Percentiles rank a stretch among this genome's conserved stretches.
Evolutionary conservation across 1,140 invertebrate species (phyloP).

Genomic region (Hyles vespertilio): DNA sequence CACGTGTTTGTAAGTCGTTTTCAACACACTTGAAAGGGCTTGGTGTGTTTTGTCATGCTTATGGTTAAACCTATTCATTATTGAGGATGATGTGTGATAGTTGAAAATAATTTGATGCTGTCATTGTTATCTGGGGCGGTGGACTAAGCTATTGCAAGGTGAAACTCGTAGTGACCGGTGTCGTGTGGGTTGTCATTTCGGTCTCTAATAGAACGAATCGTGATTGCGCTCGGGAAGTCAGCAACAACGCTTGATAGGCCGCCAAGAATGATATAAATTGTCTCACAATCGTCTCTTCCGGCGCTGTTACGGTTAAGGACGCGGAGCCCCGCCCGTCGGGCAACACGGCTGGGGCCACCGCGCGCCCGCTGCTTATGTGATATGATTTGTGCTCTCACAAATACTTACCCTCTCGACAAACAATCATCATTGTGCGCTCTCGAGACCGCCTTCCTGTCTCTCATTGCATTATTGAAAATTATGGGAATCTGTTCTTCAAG

Average conservation of each 20-base stretch:
- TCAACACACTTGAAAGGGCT: no score
- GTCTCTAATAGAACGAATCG: constrained; percentile 18
- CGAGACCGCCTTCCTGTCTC: constrained; percentile 13
- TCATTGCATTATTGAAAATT: constrained; percentile 19
- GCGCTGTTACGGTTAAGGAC: constrained; percentile 40
- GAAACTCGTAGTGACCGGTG: no score
- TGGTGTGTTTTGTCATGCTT: no score
- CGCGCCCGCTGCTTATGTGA: constrained; percentile 18
- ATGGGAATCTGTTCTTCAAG: constrained; percentile 10
- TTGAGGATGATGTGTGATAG: no score
- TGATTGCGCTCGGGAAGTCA: constrained; percentile 43
- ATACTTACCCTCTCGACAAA: constrained; percentile 24
- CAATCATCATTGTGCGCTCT: constrained; percentile 23
- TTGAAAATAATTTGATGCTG: no score
- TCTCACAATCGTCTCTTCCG: constrained; percentile 64
- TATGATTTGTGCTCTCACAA: constrained; percentile 19
- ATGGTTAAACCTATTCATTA: no score
- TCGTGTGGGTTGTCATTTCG: constrained; percentile 8
- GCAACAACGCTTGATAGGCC: constrained; percentile 51
- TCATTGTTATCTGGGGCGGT: no score
- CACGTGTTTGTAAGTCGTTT: no score
- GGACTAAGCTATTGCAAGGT: no score
- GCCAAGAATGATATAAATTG: constrained; percentile 63
- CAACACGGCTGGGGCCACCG: constrained; percentile 14
- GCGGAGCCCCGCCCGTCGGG: constrained; percentile 18